Evolutionary conservation across 2,797 vertebrate species (phyloP).

Genomic region (Tapirus indicus): DNA sequence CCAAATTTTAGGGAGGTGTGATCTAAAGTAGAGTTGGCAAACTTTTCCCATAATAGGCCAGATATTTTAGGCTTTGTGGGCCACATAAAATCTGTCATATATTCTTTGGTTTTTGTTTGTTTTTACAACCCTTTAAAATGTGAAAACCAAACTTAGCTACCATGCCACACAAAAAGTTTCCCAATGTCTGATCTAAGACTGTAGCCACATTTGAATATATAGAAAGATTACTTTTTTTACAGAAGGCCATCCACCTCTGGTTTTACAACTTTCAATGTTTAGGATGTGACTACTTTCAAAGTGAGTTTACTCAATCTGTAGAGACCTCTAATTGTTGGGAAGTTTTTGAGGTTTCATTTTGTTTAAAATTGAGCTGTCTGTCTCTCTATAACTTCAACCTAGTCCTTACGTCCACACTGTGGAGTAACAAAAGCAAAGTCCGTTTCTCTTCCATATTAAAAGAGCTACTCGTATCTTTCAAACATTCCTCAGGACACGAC

Average conservation of each 20-base stretch:
- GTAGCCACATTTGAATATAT: not conserved
- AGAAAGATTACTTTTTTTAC: not conserved
- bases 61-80: not conserved
- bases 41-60: not conserved
- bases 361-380: not conserved
- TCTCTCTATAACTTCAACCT: not conserved
- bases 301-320: not conserved
- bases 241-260: not conserved
- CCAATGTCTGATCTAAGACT: not conserved
- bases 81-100: not conserved
- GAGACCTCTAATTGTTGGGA: not conserved
- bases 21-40: not conserved
- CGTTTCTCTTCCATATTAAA: constrained; percentile 25
- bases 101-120: not conserved
- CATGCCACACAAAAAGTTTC: not conserved
- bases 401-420: not conserved
- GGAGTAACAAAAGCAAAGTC: constrained; percentile 38
- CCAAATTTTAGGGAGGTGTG: not conserved
- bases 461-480: constrained; percentile 27
- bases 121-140: constrained; percentile 48
- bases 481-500: constrained; percentile 26
- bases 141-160: not conserved
- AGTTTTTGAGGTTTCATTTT: not conserved
- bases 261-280: constrained; percentile 19
- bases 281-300: not conserved